Evolutionary conservation across 1,140 invertebrate species (phyloP), one percentile per base, ranked within the genome.

Genomic region (Drosophila ogumai): DNA sequence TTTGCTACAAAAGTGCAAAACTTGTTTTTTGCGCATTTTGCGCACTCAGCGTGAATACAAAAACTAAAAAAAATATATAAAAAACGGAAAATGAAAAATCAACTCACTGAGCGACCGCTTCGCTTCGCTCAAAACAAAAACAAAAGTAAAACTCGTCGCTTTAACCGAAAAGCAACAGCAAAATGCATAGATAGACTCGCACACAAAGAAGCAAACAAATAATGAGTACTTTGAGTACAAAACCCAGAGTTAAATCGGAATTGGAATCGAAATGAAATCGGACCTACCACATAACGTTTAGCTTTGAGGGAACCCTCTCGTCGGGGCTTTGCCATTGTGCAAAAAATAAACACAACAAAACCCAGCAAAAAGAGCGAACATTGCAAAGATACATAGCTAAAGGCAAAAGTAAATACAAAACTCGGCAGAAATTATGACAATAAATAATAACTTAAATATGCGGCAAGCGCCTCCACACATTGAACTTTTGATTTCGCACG

Each of bases 21-120:
- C 85, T 90, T 75, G 85, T 88, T 88, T 87, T 87, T 88, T 90
- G 86, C 85, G 84, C 84, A 84, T 88, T 90, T 88, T 88, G 84
- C 81, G 86, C 85, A 90, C 86, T 85, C 81, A 85, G 85, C 85
- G 85, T 85, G 68, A 88, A 79, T 55, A 25, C 2, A 15, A 52
- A 44, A 54, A 50, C 2, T 22, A 22, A 22, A 17, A 17, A 31
- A 46, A 3, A 0, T 13, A 22, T 22, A 46, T 1, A 15, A 47
- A n/a, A 47, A 34, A 32, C 49, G 32, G 17, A 34, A 19, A 55
- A 55, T 10, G 36, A 65, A 68, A 79, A 72, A 59, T 25, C n/a
- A 54, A 68, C 66, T 54, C 41, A 47, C 66, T 55, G 63, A 67
- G 52, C n/a, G 52, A 3, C 52, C 52, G 66, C 63, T 69, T 17